phyloP scores from a whole-genome alignment of 2,888 invertebrate species.

The Drosophila quasianomalipes region DNA sequence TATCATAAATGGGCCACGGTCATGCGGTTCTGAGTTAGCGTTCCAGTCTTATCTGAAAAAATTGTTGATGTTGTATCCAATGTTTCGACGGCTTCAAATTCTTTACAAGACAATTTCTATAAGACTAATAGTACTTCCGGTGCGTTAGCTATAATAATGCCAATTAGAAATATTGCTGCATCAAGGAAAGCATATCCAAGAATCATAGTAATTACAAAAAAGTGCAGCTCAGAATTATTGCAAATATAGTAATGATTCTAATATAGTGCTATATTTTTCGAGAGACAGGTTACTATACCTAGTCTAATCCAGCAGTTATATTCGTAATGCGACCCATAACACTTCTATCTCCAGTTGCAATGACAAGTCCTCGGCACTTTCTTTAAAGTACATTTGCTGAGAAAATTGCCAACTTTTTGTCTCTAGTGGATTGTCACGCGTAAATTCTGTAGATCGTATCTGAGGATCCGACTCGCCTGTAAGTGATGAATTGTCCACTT shows the following conservation, averaged over 20 bases:
- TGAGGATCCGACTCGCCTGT: too few relatives aligned
- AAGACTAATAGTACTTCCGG: constrained; percentile 99
- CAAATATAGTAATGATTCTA: constrained; percentile 97
- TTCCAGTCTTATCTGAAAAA: constrained; percentile 99
- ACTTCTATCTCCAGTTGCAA: too few relatives aligned
- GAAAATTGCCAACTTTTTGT: too few relatives aligned
- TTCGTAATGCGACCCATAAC: too few relatives aligned
- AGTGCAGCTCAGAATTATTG: too few relatives aligned
- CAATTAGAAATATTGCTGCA: constrained; percentile 99
- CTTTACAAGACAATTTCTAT: constrained; percentile 99
- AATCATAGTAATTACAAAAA: constrained; percentile 98
- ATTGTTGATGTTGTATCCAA: constrained; percentile 98
- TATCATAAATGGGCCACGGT: constrained; percentile 99
- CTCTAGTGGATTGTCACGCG: too few relatives aligned
- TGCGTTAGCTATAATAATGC: constrained; percentile 99
- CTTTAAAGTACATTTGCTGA: too few relatives aligned
- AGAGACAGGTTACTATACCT: too few relatives aligned
- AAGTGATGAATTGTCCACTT: too few relatives aligned
- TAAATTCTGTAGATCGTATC: too few relatives aligned
- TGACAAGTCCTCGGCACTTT: too few relatives aligned
- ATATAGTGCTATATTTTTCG: constrained; percentile 99
- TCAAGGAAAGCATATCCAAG: constrained; percentile 99
- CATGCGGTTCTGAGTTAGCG: constrained; percentile 99
- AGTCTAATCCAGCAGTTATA: too few relatives aligned
- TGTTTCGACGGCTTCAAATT: constrained; percentile 99